These are phyloP conservation scores for Campylomormyrus numenius DNA, from an alignment of 2,113 vertebrate species.

Conservation along the genomic window DNA sequence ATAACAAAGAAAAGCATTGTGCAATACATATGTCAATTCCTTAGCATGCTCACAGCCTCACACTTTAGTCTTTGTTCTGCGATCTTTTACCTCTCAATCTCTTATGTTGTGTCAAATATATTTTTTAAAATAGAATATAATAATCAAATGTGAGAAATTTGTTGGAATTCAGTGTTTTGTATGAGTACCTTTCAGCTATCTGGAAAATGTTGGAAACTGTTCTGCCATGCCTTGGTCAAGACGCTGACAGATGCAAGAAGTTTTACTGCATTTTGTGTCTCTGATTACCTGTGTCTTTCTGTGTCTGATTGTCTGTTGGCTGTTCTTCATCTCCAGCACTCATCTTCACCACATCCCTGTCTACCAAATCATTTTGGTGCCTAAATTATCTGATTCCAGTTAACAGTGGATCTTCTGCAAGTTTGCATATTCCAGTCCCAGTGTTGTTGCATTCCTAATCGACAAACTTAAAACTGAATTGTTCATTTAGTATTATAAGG, in stretches of 20 bases:
- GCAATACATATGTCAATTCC: background rate
- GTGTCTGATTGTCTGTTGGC: background rate
- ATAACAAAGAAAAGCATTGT: background rate
- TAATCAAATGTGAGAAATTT: background rate
- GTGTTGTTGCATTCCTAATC: background rate
- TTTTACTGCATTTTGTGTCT: no score
- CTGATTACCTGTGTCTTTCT: background rate
- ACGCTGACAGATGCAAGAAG: no score
- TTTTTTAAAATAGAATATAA: background rate
- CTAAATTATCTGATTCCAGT: background rate
- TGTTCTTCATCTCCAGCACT: background rate
- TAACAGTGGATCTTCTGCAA: background rate
- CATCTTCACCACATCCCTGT: background rate
- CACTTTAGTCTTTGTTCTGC: background rate
- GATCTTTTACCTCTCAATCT: background rate
- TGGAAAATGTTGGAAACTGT: no score
- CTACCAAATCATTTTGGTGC: background rate
- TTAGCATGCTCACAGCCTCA: background rate
- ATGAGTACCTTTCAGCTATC: no score
- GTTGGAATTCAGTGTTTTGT: no score
- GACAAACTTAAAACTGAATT: background rate
- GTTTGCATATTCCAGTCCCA: background rate
- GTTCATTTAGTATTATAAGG: background rate
- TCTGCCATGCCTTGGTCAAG: no score
- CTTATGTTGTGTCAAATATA: background rate